Evolutionary conservation across 1,140 invertebrate species (phyloP), one percentile per base, ranked within the genome.

Genomic region (Mylabris phalerata): DNA sequence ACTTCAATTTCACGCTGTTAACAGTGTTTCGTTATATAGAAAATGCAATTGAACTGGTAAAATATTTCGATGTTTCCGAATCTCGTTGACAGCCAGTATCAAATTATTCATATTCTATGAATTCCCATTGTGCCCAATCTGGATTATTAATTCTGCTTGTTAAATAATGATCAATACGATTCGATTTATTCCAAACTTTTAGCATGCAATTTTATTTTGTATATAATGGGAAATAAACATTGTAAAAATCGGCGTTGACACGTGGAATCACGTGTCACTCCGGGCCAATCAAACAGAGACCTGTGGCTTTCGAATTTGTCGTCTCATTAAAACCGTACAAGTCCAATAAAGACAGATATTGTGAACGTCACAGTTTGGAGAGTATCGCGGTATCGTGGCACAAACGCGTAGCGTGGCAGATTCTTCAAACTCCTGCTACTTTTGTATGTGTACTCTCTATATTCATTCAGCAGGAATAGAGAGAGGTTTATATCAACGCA

Each of bases 251-350:
- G 50, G 61, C 48, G 19, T 19, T 19, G 19, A 57, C 51, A 57
- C 59, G 50, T 50, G 58, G 45, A 58, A 51, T 67, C 64, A 66
- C 63, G 50, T 61, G 58, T 39, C 50, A 40, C 10, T 44, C 19
- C 32, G 40, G 24, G 39, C 68, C 68, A 69, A 69, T 67, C 51
- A 65, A 25, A 50, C 24, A 11, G 48, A 57, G 62, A 69, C 68
- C 66, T 68, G 68, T 69, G 68, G 68, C 68, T 69, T 67, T 62
- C 57, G 45, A 47, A 55, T 55, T 50, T 13, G 5, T 13, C 32
- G 41, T 60, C 56, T 52, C 55, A 5, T 13, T 48, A 11, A 1
- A 9, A 4, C 42, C 6, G 19, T 11, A 50, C 43, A 5, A 27
- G 9, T 32, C 13, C 61, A 59, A 63, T 55, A 61, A 47, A 59